Base-by-base conservation (phyloP, 2,113 vertebrate genomes). In the Dasypus novemcinctus region DNA sequence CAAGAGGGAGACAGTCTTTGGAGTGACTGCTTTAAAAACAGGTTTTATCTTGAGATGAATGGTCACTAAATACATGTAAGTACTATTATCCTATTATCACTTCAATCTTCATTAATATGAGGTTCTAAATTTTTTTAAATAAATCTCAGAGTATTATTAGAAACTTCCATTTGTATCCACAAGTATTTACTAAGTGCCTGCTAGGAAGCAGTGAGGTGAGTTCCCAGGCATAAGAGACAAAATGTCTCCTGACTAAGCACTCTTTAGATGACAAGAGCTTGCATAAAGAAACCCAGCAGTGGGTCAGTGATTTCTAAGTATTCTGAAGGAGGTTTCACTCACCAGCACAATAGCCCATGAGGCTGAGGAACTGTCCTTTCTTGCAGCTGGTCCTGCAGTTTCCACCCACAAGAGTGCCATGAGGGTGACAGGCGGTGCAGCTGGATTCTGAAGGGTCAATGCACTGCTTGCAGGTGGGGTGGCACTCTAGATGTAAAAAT, bases 321-420 rank as follows among this genome's bases (percentile, higher is more conserved):
- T 27, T 10, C 8, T 1, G 18, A 18, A n/a, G n/a, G 36, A 21
- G n/a, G 13, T 1, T 6, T 25, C 21, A 98, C 99, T 98, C 96
- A 99, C 99, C 99, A 81, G 97, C 94, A 74, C 99, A 99, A 52
- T 98, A 97, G 1, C 99, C 99, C 85, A 97, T 94, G n/a, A 98
- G 95, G 94, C 98, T 99, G 68, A 99, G 98, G 91, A 99, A 99
- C 80, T 99, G 98, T 46, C 98, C 97, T 12, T 98, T 98, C 78
- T 96, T 95, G 97, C 99, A 99, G 91, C 96, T 95, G 21, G 98
- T 98, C 90, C 97, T 96, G 96, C 99, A 99, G 95, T 14, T 98
- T 7, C 99, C 98, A 5, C 46, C 31, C 17, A 90, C 92, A 4
- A 98, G 96, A 49, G 96, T 91, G 0, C 98, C 87, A 0, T 98